A percentile compares a stretch with the other conserved stretches of the same genome.
Evolutionary conservation across 2,113 vertebrate species (phyloP).

Genomic region (Sphaerodactylus townsendi): DNA sequence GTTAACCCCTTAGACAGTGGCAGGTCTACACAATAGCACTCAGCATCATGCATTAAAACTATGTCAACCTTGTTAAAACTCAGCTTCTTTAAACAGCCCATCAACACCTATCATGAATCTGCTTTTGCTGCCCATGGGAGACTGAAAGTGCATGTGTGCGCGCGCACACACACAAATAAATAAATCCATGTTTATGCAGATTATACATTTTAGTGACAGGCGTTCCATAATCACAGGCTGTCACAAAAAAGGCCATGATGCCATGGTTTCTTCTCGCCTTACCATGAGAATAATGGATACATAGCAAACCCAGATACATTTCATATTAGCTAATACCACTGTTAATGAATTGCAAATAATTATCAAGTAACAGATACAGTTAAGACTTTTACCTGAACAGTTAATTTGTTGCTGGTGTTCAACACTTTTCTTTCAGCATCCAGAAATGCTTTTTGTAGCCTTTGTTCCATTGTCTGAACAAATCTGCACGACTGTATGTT

Average conservation of each 20-base stretch:
- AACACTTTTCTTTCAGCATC: conserved; percentile 88
- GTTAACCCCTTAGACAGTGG: too few relatives aligned
- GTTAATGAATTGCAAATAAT: neutral
- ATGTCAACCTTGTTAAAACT: too few relatives aligned
- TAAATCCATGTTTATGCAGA: neutral
- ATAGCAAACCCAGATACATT: neutral
- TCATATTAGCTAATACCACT: neutral
- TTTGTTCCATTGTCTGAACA: conserved; percentile 92
- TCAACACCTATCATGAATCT: neutral
- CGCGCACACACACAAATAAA: too few relatives aligned
- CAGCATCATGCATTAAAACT: too few relatives aligned
- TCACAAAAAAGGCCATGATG: too few relatives aligned
- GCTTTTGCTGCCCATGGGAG: neutral
- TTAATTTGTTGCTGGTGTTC: conserved; percentile 82
- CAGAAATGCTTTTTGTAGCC: conserved; percentile 90
- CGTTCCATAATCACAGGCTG: too few relatives aligned
- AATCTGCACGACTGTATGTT: conserved; percentile 92
- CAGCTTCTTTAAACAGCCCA: too few relatives aligned
- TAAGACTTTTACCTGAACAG: conserved; percentile 81
- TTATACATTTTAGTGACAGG: neutral
- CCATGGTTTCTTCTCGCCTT: too few relatives aligned
- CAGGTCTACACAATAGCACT: too few relatives aligned
- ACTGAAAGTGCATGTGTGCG: neutral
- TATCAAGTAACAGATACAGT: neutral
- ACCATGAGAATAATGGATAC: neutral